A percentile compares a stretch with the other conserved stretches of the same genome.
phyloP scores from a whole-genome alignment of 2,797 vertebrate species.

The Gymnothorax javanicus region DNA sequence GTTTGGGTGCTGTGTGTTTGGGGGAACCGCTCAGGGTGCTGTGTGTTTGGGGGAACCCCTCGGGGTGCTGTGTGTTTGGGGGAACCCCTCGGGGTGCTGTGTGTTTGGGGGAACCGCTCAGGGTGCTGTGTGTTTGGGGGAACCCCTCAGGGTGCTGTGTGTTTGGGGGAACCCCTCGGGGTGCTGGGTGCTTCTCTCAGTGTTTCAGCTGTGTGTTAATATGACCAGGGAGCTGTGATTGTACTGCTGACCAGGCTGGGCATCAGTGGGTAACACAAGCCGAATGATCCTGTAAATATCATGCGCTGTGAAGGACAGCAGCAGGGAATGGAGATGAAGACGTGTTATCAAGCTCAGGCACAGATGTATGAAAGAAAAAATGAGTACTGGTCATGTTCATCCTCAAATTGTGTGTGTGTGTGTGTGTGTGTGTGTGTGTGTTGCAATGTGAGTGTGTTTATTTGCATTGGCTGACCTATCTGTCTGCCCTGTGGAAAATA shows the following conservation, averaged over 20 bases:
- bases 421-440: slow-evolving; percentile 25
- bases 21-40: not conserved
- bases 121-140: no score
- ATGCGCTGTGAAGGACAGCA: not conserved
- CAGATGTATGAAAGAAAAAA: not conserved
- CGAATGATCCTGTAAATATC: not conserved
- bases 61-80: not conserved
- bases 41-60: not conserved
- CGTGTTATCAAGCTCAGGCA: not conserved
- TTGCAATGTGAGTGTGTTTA: not conserved
- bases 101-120: no score
- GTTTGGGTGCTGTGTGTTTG: no score
- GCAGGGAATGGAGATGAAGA: not conserved
- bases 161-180: not conserved
- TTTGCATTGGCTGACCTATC: no score
- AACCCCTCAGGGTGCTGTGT: not conserved
- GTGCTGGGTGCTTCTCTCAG: not conserved
- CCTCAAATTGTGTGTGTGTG: not conserved
- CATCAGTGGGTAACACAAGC: slow-evolving; percentile 38
- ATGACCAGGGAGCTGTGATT: not conserved
- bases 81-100: not conserved
- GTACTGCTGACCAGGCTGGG: not conserved
- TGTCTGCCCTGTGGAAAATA: not conserved
- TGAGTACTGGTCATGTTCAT: not conserved
- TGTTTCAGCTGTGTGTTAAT: not conserved